These are phyloP conservation scores for Fregata magnificens DNA, from an alignment of 2,113 vertebrate genomes.

Conservation along the genomic window DNA sequence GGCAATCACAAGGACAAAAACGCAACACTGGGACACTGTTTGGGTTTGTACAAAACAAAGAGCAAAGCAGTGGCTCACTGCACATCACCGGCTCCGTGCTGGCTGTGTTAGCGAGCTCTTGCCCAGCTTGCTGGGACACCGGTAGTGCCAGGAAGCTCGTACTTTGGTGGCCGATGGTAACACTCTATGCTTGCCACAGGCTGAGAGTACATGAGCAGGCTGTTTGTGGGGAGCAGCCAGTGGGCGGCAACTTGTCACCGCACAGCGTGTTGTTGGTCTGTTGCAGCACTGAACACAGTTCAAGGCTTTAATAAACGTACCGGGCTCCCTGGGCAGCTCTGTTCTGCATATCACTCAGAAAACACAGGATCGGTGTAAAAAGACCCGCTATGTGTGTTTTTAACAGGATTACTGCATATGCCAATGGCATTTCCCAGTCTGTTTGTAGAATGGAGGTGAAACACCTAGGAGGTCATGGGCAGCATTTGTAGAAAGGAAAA, in stretches of 20 bases:
- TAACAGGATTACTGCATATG: neutral
- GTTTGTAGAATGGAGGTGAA: neutral
- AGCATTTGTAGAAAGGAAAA: neutral
- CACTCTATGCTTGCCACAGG: neutral
- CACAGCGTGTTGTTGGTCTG: neutral
- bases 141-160: neutral
- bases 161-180: neutral
- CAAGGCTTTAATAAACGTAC: neutral
- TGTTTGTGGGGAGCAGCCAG: neutral
- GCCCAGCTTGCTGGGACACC: rapidly evolving
- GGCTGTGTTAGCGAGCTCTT: neutral
- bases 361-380: rapidly evolving
- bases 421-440: neutral
- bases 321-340: rapidly evolving
- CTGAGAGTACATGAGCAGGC: neutral
- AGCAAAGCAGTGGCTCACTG: rapidly evolving
- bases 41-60: neutral
- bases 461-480: neutral
- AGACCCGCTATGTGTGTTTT: neutral
- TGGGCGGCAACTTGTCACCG: rapidly evolving
- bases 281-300: neutral
- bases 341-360: neutral
- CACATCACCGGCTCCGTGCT: rapidly evolving
- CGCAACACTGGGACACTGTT: neutral
- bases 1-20: neutral